Percentiles rank a stretch among this genome's conserved stretches.
Conservation (phyloP, 2,113 vertebrate genomes). For the Psophia crepitans region DNA sequence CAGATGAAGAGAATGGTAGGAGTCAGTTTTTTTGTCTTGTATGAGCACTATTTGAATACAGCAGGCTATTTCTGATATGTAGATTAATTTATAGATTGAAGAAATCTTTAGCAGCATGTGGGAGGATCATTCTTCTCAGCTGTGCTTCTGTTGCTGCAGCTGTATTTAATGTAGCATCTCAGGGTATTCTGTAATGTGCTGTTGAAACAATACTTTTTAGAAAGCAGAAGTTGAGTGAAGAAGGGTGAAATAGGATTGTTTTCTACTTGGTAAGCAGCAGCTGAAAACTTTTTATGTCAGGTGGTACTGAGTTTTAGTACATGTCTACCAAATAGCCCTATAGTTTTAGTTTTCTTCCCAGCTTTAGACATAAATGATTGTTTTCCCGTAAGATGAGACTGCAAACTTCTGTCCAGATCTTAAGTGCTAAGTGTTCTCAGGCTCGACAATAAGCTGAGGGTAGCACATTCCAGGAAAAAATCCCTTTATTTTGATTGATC, state of each 20-base stretch:
- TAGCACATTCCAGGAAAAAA: background rate
- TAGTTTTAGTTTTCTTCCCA: background rate
- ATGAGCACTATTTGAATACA: background rate
- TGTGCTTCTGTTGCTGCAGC: background rate
- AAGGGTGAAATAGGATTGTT: background rate
- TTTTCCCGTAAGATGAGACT: background rate
- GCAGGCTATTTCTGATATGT: background rate
- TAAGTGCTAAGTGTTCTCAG: background rate
- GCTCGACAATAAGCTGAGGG: background rate
- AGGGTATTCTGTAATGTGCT: background rate
- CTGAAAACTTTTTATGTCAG: background rate
- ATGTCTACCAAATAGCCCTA: background rate
- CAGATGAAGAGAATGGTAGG: constrained; percentile 99
- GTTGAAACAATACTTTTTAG: background rate
- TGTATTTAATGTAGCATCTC: background rate
- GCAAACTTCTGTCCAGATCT: background rate
- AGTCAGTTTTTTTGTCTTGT: background rate
- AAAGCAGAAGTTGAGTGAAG: background rate
- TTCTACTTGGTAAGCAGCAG: background rate
- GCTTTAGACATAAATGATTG: background rate
- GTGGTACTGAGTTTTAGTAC: background rate
- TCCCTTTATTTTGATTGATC: background rate
- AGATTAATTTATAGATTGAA: background rate
- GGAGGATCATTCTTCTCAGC: background rate
- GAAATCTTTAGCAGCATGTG: background rate